Conservation (phyloP, 2,797 vertebrate genomes). For the Hybognathus amarus region DNA sequence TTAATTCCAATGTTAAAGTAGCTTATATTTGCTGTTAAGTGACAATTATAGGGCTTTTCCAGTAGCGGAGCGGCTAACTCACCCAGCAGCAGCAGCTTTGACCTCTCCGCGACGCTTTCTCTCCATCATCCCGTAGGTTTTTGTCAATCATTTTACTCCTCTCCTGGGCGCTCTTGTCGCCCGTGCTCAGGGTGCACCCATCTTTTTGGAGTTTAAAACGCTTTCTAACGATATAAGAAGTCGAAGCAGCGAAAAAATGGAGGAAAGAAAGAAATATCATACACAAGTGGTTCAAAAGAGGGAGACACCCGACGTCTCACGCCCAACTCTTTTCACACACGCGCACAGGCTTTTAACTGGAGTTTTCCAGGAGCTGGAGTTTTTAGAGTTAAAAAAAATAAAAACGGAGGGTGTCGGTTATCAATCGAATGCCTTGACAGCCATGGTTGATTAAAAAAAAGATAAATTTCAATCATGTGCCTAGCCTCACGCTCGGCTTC, state of each 20-base stretch:
- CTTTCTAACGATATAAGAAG: constrained; percentile 46
- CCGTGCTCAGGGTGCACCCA: constrained; percentile 97
- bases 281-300: constrained; percentile 20
- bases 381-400: background rate
- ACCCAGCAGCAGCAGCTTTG: constrained; percentile 97
- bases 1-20: no score
- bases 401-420: background rate
- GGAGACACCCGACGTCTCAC: constrained; percentile 36
- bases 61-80: constrained; percentile 64
- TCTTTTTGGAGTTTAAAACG: constrained; percentile 66
- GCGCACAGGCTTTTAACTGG: constrained; percentile 61
- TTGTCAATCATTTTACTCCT: constrained; percentile 98
- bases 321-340: constrained; percentile 59
- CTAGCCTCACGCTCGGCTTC: background rate
- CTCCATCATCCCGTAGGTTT: constrained; percentile 95
- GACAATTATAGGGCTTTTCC: no score
- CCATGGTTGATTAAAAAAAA: constrained; percentile 23
- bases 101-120: constrained; percentile 97
- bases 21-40: background rate
- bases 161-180: constrained; percentile 97
- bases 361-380: background rate
- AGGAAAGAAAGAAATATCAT: constrained; percentile 6
- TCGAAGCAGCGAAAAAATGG: constrained; percentile 33
- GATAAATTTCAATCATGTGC: background rate
- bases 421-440: constrained; percentile 18